These are phyloP conservation scores for Caerostris extrusa DNA, from an alignment of 1,140 invertebrate species.

Conservation along the genomic window DNA sequence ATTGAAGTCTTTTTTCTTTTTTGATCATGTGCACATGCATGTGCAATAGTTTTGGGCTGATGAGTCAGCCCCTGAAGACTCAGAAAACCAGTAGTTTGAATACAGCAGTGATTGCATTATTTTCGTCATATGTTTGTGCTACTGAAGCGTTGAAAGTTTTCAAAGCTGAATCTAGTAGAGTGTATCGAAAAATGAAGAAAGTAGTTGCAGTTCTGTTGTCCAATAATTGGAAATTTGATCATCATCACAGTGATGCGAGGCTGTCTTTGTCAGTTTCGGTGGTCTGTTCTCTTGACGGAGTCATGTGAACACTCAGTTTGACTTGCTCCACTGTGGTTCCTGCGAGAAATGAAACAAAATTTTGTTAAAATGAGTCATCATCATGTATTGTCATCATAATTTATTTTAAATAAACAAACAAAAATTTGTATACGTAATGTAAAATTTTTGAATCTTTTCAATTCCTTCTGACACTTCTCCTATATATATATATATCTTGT, in stretches of 20 bases:
- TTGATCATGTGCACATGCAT: background rate
- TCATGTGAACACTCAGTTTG: slow-evolving; percentile 76
- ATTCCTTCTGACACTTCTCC: too few relatives aligned
- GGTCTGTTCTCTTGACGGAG: slow-evolving; percentile 71
- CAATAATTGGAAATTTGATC: background rate
- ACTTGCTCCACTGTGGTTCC: slow-evolving; percentile 78
- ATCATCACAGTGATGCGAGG: slow-evolving; percentile 79
- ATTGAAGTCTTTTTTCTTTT: background rate
- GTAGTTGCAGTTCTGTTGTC: background rate
- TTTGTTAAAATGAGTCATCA: too few relatives aligned
- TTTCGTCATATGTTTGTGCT: background rate
- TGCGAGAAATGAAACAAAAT: slow-evolving; percentile 41
- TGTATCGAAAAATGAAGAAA: slow-evolving; percentile 11
- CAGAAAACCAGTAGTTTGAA: background rate
- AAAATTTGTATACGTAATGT: too few relatives aligned
- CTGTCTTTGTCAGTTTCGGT: slow-evolving; percentile 79
- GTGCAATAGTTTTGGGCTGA: background rate
- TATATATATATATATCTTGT: too few relatives aligned
- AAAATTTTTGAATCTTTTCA: too few relatives aligned
- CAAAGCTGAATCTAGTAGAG: background rate
- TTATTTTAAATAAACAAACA: too few relatives aligned
- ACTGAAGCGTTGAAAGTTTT: background rate
- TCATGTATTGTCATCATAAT: too few relatives aligned
- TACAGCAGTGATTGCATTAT: background rate
- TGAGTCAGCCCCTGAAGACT: background rate